Conservation (phyloP, 1,140 invertebrate species). For the Brachionus angularis region DNA sequence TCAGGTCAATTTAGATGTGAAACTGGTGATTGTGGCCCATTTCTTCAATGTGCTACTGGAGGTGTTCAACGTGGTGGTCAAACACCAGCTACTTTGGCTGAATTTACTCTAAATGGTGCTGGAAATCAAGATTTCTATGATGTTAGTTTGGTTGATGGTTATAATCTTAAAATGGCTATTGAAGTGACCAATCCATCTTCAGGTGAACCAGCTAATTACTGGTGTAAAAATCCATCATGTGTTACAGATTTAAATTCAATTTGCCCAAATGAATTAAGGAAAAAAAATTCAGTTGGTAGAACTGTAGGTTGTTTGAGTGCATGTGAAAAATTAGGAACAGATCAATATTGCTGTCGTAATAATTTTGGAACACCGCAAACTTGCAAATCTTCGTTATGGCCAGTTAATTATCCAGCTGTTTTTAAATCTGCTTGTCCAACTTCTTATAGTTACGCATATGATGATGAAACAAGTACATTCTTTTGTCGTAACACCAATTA, state of each 20-base stretch:
- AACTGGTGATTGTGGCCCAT: conserved; percentile 4
- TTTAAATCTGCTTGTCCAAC: conserved; percentile 9
- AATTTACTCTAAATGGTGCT: conserved; percentile 8
- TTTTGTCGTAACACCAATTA: conserved; percentile 15
- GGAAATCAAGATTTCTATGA: conserved; percentile 21
- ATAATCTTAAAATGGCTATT: background rate
- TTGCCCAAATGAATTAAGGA: conserved; percentile 5
- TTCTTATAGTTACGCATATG: conserved; percentile 22
- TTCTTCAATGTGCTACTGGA: conserved; percentile 2
- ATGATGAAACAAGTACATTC: conserved; percentile 10
- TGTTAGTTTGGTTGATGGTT: conserved; percentile 16
- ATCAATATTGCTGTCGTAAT: background rate
- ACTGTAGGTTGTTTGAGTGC: conserved; percentile 5
- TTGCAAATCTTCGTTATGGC: background rate
- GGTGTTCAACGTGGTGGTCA: conserved; percentile 21
- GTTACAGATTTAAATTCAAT: background rate
- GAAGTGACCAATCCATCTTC: background rate
- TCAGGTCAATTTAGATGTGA: background rate
- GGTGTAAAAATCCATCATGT: conserved; percentile 16
- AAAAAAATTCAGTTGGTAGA: background rate
- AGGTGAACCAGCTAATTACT: background rate
- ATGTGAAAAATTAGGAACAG: conserved; percentile 16
- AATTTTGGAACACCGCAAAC: background rate
- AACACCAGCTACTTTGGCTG: conserved; percentile 25
- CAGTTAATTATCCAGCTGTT: conserved; percentile 12